These are phyloP conservation scores for Nephrotoma appendiculata DNA, from an alignment of 2,888 invertebrate species.

Conservation along the genomic window DNA sequence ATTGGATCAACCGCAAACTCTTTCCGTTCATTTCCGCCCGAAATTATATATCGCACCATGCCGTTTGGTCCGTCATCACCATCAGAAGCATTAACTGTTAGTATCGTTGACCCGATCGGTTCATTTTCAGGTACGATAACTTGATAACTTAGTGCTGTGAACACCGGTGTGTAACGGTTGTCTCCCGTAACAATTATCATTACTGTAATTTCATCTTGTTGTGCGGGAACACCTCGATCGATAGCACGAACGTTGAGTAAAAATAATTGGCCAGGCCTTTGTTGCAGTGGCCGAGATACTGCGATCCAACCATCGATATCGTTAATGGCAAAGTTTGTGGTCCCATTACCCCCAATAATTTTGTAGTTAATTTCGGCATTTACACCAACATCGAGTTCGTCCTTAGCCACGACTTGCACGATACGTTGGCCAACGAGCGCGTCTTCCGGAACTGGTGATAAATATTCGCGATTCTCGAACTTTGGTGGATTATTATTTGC, in stretches of 20 bases:
- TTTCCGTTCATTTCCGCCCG: constrained; percentile 65
- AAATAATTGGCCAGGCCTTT: constrained; percentile 46
- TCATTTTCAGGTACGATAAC: constrained; percentile 87
- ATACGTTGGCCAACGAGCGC: constrained; percentile 56
- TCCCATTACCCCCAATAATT: constrained; percentile 60
- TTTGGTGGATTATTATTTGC: constrained; percentile 84
- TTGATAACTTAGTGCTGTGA: constrained; percentile 72
- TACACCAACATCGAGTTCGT: constrained; percentile 68
- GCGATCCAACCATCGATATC: constrained; percentile 69
- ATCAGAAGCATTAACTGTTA: constrained; percentile 74
- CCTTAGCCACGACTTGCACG: constrained; percentile 56
- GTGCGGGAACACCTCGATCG: constrained; percentile 80
- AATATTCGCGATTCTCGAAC: constrained; percentile 58
- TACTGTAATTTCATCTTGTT: constrained; percentile 58
- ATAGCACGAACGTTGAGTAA: constrained; percentile 56
- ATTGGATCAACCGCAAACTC: constrained; percentile 66
- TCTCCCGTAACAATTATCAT: constrained; percentile 71
- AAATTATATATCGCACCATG: constrained; percentile 68
- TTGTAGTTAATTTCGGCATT: constrained; percentile 79
- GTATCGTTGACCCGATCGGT: constrained; percentile 67
- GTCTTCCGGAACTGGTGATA: constrained; percentile 70
- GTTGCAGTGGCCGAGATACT: constrained; percentile 38
- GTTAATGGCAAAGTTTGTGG: constrained; percentile 57
- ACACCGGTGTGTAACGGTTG: constrained; percentile 65
- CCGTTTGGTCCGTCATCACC: constrained; percentile 82